Percentiles rank a stretch among this genome's conserved stretches.
Evolutionary conservation across 2,797 vertebrate species (phyloP).

Genomic region (Serranus cabrilla): DNA sequence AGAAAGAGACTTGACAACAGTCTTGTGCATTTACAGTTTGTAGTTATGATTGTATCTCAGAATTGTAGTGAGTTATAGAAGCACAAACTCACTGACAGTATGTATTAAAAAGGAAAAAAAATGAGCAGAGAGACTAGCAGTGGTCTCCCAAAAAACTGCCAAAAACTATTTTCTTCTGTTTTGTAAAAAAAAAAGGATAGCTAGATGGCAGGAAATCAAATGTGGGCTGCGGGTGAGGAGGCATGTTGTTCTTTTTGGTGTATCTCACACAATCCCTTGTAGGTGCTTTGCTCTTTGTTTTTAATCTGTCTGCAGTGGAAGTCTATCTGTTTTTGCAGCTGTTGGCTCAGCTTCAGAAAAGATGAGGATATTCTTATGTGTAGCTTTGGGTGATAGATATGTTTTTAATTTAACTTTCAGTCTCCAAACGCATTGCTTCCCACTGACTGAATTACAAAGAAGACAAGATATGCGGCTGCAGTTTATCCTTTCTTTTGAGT

Average conservation of each 20-base stretch:
- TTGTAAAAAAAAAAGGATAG: slow-evolving; percentile 15
- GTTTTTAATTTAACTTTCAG: slow-evolving; percentile 58
- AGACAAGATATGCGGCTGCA: slow-evolving; percentile 31
- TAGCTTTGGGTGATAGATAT: slow-evolving; percentile 60
- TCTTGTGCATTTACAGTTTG: slow-evolving; percentile 48
- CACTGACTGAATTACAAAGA: slow-evolving; percentile 49
- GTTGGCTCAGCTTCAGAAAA: slow-evolving; percentile 55
- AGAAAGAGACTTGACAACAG: slow-evolving; percentile 34
- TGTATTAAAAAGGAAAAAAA: slow-evolving; percentile 44
- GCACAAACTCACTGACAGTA: slow-evolving; percentile 27
- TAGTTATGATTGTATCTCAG: slow-evolving; percentile 32
- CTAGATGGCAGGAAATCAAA: slow-evolving; percentile 51
- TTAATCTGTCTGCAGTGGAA: slow-evolving; percentile 51
- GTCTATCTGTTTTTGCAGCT: slow-evolving; percentile 46
- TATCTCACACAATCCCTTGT: slow-evolving; percentile 59
- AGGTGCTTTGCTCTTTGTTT: slow-evolving; percentile 62
- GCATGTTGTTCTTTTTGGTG: slow-evolving; percentile 42
- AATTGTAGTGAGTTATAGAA: slow-evolving; percentile 44
- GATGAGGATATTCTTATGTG: slow-evolving; percentile 43
- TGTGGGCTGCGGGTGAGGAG: slow-evolving; percentile 47
- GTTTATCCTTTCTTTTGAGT: slow-evolving; percentile 25
- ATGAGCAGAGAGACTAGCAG: slow-evolving; percentile 13
- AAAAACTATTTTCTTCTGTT: slow-evolving; percentile 43
- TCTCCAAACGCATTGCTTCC: slow-evolving; percentile 40
- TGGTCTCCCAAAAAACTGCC: slow-evolving; percentile 23